Conservation (phyloP, 2,888 invertebrate genomes). For the Arctia plantaginis region DNA sequence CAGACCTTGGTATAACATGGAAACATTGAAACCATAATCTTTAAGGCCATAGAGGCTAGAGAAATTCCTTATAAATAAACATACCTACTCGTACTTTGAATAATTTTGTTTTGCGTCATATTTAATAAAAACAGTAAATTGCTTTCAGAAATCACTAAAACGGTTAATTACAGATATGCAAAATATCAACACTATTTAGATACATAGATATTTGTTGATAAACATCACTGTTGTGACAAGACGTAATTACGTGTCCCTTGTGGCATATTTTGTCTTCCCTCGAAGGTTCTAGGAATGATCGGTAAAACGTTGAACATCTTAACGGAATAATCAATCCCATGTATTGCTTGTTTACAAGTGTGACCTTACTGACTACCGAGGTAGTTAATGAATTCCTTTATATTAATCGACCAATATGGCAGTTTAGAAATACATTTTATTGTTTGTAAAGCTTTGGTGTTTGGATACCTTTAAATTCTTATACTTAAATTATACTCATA, state of each 20-base stretch:
- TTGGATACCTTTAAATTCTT: not conserved
- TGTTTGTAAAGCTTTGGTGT: not conserved
- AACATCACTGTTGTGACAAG: conserved; percentile 14
- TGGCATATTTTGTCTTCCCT: conserved; percentile 6
- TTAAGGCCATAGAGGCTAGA: too few species aligned
- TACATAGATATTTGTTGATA: not conserved
- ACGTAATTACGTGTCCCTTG: conserved; percentile 16
- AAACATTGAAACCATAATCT: too few species aligned
- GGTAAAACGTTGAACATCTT: conserved; percentile 23
- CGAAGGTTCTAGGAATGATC: conserved; percentile 18
- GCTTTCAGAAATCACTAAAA: not conserved
- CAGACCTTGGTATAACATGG: too few species aligned
- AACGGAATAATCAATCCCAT: conserved; percentile 37
- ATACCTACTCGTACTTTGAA: not conserved
- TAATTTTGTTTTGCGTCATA: not conserved
- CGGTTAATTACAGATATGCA: not conserved
- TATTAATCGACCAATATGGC: conserved; percentile 33
- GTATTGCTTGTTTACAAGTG: conserved; percentile 37
- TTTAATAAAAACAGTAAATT: too few species aligned
- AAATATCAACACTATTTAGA: not conserved
- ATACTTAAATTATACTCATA: not conserved
- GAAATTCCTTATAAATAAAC: not conserved
- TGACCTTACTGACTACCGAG: conserved; percentile 33
- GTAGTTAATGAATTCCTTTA: conserved; percentile 23
- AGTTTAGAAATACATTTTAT: conserved; percentile 10